Base-by-base conservation (phyloP, 2,797 vertebrate genomes). In the Parambassis ranga region DNA sequence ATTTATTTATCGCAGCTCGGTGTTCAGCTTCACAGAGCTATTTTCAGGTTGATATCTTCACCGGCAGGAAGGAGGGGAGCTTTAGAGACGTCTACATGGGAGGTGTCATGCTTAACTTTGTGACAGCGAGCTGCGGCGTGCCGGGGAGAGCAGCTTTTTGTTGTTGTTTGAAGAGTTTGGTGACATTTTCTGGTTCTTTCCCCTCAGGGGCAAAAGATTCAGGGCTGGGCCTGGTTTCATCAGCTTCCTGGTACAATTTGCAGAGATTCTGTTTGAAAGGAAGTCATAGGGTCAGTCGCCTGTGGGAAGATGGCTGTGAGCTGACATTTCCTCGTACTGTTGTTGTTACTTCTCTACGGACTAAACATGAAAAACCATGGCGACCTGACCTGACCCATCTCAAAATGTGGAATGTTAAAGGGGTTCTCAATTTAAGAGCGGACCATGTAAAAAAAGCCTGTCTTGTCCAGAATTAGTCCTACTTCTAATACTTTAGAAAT, bases 1-100 rank as follows among this genome's bases (percentile, higher is more conserved):
- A 83, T 83, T 89, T 87, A 86, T 90, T 87, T 79, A 85, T 77
- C 7, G 11, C 7, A 4, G 52, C 81, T 77, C 61, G 1, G 67
- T 62, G 76, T 82, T 78, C 18, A 10, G 73, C 79, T 62, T 51
- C 64, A 23, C 58, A 1, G 73, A 79, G 77, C 56, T 82, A 67
- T 90, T 89, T 86, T 80, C 77, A 83, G 84, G 68, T 57, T 75
- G 73, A 80, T 76, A 50, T 79, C 81, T 70, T 80, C 46, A 61
- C 68, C 60, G 61, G 64, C 42, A 5, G 48, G 61, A 36, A 66
- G 67, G 49, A 33, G 46, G 11, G 51, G 53, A 51, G 62, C 32
- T 27, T 5, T 37, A 16, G 9, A 59, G 37, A 10, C 41, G 33
- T 35, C 51, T 66, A 61, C 74, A 65, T 11, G 43, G 61, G 53